Base-by-base conservation (phyloP, 2,888 invertebrate genomes). In the Coelogynopora nodosa region DNA sequence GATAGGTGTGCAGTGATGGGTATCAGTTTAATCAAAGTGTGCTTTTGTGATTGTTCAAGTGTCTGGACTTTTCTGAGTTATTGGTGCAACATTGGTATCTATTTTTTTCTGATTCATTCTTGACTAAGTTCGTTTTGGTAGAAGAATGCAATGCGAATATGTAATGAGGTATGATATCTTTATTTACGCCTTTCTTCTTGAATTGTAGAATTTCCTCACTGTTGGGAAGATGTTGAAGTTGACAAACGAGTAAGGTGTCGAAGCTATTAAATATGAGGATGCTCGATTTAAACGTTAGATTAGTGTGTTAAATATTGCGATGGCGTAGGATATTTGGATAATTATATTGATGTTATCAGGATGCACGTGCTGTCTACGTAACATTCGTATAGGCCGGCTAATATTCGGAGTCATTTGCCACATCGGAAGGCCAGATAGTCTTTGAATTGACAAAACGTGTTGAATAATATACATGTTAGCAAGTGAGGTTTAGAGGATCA, bases 361-460 rank as follows among this genome's bases (percentile, higher is more conserved):
- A 49, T 49, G 49, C 49, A 49, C 18, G 49, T n/a, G n/a, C n/a
- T n/a, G n/a, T n/a, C n/a, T n/a, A n/a, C 49, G 49, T 49, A 49
- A 10, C 49, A 18, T 49, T 49, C 18, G 18, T 49, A 49, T 49
- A 49, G 49, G 49, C 49, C 5, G 49, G 49, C 49, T 10, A 49
- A 49, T 49, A 49, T 49, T 49, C 49, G 5, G 49, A 18, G 5
- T 49, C 5, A 49, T n/a, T n/a, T n/a, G n/a, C n/a, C n/a, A n/a
- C 74, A 74, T 74, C 23, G 74, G 74, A 74, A 74, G 74, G 23
- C 74, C 74, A n/a, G 5, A 74, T n/a, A 74, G 74, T 74, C 5
- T 74, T 74, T 23, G 74, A 74, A 74, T 74, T 74, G 27, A 74
- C 5, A 74, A 74, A 74, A 74, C 18, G 74, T 74, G 74, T 74